Percentiles rank a stretch among this genome's conserved stretches.
phyloP scores from a whole-genome alignment of 2,113 vertebrate genomes.

The Tetrao urogallus region DNA sequence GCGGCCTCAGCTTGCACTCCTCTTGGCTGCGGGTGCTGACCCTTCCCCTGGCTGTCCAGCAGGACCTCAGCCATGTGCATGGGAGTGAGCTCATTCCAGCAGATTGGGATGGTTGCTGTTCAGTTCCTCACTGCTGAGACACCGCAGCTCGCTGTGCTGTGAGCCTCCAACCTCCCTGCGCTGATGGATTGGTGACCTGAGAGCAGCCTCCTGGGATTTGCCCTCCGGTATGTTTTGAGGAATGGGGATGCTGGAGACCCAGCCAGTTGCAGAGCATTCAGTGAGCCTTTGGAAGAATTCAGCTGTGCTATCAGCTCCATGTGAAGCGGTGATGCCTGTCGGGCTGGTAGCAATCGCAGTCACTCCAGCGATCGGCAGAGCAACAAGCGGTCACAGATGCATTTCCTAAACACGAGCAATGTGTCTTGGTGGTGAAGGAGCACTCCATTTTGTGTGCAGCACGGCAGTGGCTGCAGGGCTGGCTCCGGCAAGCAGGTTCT shows the following conservation, averaged over 20 bases:
- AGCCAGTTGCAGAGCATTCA: background rate
- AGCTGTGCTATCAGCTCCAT: background rate
- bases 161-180: accelerated
- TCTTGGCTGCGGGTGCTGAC: background rate
- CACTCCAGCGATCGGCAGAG: background rate
- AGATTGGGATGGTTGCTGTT: background rate
- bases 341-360: accelerated
- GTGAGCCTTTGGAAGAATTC: background rate
- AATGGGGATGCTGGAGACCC: background rate
- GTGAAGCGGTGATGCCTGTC: background rate
- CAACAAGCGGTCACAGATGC: background rate
- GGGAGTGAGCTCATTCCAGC: background rate
- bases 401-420: background rate
- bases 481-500: background rate
- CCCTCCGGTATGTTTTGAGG: background rate
- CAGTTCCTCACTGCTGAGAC: background rate
- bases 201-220: background rate
- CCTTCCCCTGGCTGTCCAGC: background rate
- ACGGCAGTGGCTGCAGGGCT: background rate
- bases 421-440: background rate
- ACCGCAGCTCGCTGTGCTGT: background rate
- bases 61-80: background rate
- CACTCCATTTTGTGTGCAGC: slow-evolving; percentile 1
- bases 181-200: accelerated
- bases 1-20: background rate